These are phyloP conservation scores for Eurois occulta DNA, from an alignment of 2,888 invertebrate genomes.

Conservation along the genomic window DNA sequence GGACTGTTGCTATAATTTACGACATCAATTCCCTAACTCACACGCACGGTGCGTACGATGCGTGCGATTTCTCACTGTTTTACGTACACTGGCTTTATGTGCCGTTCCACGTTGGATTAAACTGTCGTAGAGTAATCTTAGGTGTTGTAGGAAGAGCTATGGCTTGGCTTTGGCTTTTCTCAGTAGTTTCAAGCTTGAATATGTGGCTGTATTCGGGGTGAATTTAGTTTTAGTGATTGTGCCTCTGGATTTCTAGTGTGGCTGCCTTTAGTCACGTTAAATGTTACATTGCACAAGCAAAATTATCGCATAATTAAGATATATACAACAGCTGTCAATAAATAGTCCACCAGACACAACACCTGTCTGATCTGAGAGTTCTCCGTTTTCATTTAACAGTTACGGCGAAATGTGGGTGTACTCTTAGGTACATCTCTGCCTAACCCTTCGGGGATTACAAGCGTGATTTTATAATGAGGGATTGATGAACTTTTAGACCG, in stretches of 20 bases:
- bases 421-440: no score
- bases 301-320: not conserved
- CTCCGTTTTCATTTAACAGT: not conserved
- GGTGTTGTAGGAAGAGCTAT: constrained; percentile 6
- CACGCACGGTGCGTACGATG: constrained; percentile 60
- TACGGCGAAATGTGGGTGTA: no score
- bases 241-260: not conserved
- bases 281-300: not conserved
- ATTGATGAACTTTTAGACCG: not conserved
- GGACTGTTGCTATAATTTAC: constrained; percentile 75
- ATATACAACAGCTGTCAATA: not conserved
- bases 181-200: not conserved
- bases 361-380: not conserved
- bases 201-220: no score
- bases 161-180: not conserved
- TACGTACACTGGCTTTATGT: constrained; percentile 28
- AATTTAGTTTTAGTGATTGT: not conserved
- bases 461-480: no score
- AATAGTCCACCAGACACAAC: not conserved
- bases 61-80: constrained; percentile 48
- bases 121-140: constrained; percentile 24
- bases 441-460: no score
- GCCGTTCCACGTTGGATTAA: constrained; percentile 37
- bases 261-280: not conserved
- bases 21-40: constrained; percentile 72